Evolutionary conservation across 2,888 invertebrate species (phyloP).

Genomic region (Leptinotarsa rubiginosa): DNA sequence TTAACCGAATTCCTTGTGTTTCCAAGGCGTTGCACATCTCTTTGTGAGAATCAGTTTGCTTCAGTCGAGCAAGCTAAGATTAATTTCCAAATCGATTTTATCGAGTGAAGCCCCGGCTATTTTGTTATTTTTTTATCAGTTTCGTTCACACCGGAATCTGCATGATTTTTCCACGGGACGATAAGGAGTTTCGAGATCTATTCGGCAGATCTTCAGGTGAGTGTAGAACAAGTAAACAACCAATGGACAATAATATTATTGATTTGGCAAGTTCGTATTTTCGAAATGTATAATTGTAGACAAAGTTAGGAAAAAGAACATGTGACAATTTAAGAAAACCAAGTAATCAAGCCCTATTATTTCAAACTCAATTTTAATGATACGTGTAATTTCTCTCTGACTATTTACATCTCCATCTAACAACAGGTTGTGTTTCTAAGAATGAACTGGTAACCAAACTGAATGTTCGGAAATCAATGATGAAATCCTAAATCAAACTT

Average conservation of each 20-base stretch:
- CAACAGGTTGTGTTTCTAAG: no score
- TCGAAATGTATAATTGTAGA: no score
- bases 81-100: background rate
- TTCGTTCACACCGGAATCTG: background rate
- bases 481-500: no score
- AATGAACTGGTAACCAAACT: no score
- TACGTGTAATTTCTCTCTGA: no score
- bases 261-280: no score
- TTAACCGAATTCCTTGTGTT: background rate
- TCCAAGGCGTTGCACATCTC: slow-evolving; percentile 4
- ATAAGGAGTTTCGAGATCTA: background rate
- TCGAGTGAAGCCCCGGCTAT: background rate
- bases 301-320: no score
- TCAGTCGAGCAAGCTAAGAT: background rate
- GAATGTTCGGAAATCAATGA: no score
- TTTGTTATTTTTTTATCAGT: background rate
- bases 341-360: no score
- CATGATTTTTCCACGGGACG: slow-evolving; percentile 9
- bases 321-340: no score
- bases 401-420: no score
- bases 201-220: background rate
- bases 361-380: no score
- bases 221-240: background rate
- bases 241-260: background rate
- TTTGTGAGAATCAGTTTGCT: background rate